Evolutionary conservation across 2,113 vertebrate species (phyloP), one percentile per base, ranked within the genome.

Genomic region (Clarias batrachus): DNA sequence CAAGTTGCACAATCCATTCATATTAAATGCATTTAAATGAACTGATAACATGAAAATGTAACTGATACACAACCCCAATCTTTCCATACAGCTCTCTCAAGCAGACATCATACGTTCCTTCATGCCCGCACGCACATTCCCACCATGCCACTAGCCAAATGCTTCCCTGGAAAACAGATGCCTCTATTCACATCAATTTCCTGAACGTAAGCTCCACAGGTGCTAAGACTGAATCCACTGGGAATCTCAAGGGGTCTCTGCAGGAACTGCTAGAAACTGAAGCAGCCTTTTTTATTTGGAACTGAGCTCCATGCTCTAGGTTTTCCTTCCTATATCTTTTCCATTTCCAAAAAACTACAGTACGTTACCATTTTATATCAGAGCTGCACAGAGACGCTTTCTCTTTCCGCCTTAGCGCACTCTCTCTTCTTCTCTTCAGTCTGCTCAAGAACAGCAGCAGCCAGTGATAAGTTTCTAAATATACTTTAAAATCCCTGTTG

Each of bases 381-480:
- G 70, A 0, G 5, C 68, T 71, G 68, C 27, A 70, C 12, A 25
- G 56, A 27, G 13, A 12, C 0, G 10, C 21, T n/a, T 73, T 41
- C 52, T 71, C 12, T 74, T 48, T 21, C 30, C 71, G 4, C 1
- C 21, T 73, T 80, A 17, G 66, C 19, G 33, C 73, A 66, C 17
- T 57, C 11, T 65, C 33, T 41, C 12, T 25, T 57, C 23, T 16
- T 81, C 27, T n/a, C 30, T 30, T 7, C 16, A 3, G 16, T 21
- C 27, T 13, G 1, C 85, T n/a, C 25, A 74, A 74, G 70, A 83
- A 70, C n/a, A 59, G 65, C 57, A 57, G 79, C 74, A 27, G 80
- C 66, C 83, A 84, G 52, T n/a, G 66, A 86, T 83, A 85, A 66
- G 74, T 85, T 66, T 83, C 83, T 87, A 87, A 87, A 89, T 80